A percentile compares a stretch with the other conserved stretches of the same genome.
Conservation (phyloP, 2,797 vertebrate genomes). For the Labeo calbasu region DNA sequence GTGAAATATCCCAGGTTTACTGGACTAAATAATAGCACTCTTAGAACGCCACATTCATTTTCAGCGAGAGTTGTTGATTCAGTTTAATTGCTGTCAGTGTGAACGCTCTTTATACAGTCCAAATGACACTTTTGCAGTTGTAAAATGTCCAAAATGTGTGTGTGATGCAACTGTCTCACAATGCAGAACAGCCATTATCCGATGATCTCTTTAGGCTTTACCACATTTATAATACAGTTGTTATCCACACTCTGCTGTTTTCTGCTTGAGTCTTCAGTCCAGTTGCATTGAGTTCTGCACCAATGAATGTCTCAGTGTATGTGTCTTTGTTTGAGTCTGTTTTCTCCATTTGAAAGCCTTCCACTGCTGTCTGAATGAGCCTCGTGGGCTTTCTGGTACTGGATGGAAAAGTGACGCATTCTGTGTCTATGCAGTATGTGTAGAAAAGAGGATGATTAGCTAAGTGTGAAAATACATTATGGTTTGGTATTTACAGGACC, state of each 20-base stretch:
- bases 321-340: slow-evolving; percentile 42
- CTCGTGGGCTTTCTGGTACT: slow-evolving; percentile 45
- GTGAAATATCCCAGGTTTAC: not conserved
- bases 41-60: not conserved
- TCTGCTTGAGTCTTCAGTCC: not conserved
- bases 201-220: not conserved
- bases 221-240: not conserved
- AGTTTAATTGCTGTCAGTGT: not conserved
- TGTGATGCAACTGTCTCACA: not conserved
- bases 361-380: slow-evolving; percentile 38
- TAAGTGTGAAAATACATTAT: slow-evolving; percentile 29
- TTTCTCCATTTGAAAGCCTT: slow-evolving; percentile 51
- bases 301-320: slow-evolving; percentile 1
- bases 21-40: not conserved
- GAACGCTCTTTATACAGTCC: not conserved
- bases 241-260: slow-evolving; percentile 1
- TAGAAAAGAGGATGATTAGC: slow-evolving; percentile 1
- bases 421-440: not conserved
- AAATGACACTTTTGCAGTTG: not conserved
- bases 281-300: not conserved
- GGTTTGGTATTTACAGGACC: slow-evolving; percentile 50
- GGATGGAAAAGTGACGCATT: slow-evolving; percentile 58
- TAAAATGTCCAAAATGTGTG: not conserved
- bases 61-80: not conserved
- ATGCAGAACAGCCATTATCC: not conserved